These are phyloP conservation scores for Aphidius ervi DNA, from an alignment of 1,140 invertebrate genomes.

Conservation along the genomic window DNA sequence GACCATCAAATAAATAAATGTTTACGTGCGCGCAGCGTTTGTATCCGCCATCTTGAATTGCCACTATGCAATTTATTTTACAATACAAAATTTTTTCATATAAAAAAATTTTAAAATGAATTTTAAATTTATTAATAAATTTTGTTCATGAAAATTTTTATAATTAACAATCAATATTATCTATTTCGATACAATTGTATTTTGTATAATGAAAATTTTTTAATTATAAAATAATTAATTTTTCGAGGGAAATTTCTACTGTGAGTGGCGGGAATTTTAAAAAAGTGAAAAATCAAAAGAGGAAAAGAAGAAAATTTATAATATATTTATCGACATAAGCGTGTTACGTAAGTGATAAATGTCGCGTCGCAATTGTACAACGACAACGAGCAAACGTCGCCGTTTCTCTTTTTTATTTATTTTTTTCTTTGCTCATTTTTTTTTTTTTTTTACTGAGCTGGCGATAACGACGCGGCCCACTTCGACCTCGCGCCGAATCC, in stretches of 20 bases:
- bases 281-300: neutral
- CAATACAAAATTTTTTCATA: neutral
- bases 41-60: constrained; percentile 20
- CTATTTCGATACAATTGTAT: too few species aligned
- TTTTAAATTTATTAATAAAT: too few species aligned
- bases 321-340: constrained; percentile 8
- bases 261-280: neutral
- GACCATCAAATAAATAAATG: constrained; percentile 5
- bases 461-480: too few species aligned
- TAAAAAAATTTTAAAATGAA: too few species aligned
- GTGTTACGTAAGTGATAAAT: constrained; percentile 9
- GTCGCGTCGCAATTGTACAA: constrained; percentile 11
- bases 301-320: constrained; percentile 6
- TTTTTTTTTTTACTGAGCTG: too few species aligned
- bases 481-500: too few species aligned
- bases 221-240: too few species aligned
- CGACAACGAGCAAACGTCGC: constrained; percentile 10
- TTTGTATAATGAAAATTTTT: too few species aligned
- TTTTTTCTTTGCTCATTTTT: neutral
- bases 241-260: neutral
- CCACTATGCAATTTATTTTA: constrained; percentile 20
- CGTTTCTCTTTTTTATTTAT: constrained; percentile 1
- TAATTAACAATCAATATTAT: too few species aligned
- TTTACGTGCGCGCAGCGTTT: constrained; percentile 22
- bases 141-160: too few species aligned